Conservation (phyloP, 1,140 invertebrate genomes). For the Metaphire vulgaris region DNA sequence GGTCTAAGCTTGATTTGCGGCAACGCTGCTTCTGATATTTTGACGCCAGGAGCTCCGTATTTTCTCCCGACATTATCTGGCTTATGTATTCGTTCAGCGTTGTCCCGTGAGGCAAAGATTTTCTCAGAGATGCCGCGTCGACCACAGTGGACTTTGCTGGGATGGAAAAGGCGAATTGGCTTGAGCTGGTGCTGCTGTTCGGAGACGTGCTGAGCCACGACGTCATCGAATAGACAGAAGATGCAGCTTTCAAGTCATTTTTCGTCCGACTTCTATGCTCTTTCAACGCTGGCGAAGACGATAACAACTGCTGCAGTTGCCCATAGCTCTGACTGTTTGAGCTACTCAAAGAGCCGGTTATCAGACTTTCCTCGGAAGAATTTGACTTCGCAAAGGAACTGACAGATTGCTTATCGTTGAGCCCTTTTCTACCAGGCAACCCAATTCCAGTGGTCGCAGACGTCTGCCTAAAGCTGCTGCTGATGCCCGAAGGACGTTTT, state of each 20-base stretch:
- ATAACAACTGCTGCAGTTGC: not conserved
- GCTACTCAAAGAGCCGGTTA: not conserved
- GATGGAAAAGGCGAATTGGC: not conserved
- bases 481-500: too few relatives aligned
- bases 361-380: not conserved
- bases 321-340: not conserved
- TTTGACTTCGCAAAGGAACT: not conserved
- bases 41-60: not conserved
- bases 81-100: conserved; percentile 1
- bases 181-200: not conserved
- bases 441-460: too few relatives aligned
- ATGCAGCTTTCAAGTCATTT: not conserved
- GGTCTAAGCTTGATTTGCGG: not conserved
- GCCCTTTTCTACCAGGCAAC: too few relatives aligned
- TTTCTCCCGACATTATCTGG: not conserved
- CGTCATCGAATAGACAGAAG: not conserved
- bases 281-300: not conserved
- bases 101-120: not conserved
- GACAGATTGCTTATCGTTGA: too few relatives aligned
- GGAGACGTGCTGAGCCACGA: not conserved
- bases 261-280: not conserved
- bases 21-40: not conserved
- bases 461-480: too few relatives aligned
- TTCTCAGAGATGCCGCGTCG: not conserved
- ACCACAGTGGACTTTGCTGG: not conserved